phyloP scores from a whole-genome alignment of 2,888 invertebrate genomes.

The Ormyrus rosae region DNA sequence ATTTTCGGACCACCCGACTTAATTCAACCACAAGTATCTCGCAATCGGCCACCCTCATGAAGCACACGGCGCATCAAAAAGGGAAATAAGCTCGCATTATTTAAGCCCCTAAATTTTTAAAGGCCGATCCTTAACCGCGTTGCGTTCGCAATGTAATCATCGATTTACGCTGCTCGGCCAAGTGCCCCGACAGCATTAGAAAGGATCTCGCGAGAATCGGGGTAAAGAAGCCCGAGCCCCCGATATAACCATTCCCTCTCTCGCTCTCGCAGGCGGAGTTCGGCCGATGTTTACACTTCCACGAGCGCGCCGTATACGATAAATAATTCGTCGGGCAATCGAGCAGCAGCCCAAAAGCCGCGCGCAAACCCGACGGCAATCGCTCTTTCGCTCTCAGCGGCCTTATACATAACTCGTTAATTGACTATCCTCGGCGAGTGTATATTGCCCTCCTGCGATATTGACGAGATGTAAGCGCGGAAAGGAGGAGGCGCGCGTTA shows the following conservation, averaged over 20 bases:
- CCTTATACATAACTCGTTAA: conserved; percentile 51
- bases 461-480: conserved; percentile 23
- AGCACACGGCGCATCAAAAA: neutral
- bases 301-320: conserved; percentile 36
- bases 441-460: conserved; percentile 7
- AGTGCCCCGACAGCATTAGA: conserved; percentile 40
- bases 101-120: conserved; percentile 30
- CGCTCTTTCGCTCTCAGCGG: conserved; percentile 45
- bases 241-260: neutral
- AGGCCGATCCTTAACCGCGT: neutral
- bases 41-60: neutral
- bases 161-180: conserved; percentile 38
- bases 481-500: neutral
- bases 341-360: conserved; percentile 14
- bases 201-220: conserved; percentile 18
- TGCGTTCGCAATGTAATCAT: conserved; percentile 19
- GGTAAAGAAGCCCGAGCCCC: too few species aligned
- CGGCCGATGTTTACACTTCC: conserved; percentile 47
- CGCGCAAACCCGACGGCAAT: conserved; percentile 12
- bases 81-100: neutral
- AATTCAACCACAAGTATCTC: too few species aligned
- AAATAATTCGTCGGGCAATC: conserved; percentile 52
- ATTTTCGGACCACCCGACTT: neutral
- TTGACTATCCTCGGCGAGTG: conserved; percentile 38
- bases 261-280: neutral